A percentile compares a stretch with the other conserved stretches of the same genome.
Evolutionary conservation across 2,888 invertebrate genomes (phyloP).

Genomic region (Minunthozetes semirufus): DNA sequence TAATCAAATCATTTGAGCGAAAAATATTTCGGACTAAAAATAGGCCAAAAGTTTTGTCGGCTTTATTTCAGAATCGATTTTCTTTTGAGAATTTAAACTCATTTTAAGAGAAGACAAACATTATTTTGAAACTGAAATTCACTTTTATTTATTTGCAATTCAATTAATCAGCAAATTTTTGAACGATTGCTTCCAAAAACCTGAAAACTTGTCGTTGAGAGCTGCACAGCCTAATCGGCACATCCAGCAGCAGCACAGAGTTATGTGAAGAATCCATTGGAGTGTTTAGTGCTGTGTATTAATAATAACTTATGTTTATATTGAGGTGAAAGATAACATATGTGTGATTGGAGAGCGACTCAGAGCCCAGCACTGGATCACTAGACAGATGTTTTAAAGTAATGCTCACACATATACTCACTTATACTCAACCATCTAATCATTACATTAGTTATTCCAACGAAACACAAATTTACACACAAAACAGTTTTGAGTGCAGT

Average conservation of each 20-base stretch:
- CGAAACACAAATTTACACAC: neutral
- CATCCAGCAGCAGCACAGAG: neutral
- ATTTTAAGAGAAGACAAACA: neutral
- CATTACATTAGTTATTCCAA: constrained; percentile 9
- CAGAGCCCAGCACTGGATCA: neutral
- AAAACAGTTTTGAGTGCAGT: neutral
- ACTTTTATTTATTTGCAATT: neutral
- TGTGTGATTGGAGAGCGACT: constrained; percentile 13
- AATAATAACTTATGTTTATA: constrained; percentile 24
- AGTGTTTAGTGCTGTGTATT: constrained; percentile 9
- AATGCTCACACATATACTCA: neutral
- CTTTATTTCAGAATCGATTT: too few relatives aligned
- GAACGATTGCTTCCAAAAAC: neutral
- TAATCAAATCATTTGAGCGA: too few relatives aligned
- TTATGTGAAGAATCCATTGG: neutral
- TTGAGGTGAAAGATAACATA: constrained; percentile 28
- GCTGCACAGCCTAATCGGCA: too few relatives aligned
- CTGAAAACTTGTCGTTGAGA: neutral
- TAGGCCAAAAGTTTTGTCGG: too few relatives aligned
- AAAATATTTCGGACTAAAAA: too few relatives aligned
- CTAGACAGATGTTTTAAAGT: constrained; percentile 14
- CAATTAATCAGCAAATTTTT: constrained; percentile 4
- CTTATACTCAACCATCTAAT: constrained; percentile 1
- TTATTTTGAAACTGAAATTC: neutral
- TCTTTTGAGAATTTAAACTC: neutral